Evolutionary conservation across 2,888 invertebrate species (phyloP), one percentile per base, ranked within the genome.

Genomic region (Lasioglossum marginatum): DNA sequence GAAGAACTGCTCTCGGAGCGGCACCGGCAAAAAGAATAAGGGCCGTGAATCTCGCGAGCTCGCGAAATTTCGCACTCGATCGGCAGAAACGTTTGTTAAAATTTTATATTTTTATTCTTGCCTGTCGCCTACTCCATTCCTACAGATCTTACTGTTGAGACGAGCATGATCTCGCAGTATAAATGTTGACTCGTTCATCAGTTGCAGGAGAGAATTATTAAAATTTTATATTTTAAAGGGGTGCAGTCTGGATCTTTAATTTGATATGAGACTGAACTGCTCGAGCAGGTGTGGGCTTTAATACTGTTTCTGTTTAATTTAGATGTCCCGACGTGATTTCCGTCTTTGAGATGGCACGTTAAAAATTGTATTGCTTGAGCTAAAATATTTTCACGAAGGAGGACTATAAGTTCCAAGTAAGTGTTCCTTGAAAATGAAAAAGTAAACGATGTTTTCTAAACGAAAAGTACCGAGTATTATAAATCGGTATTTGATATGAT

Each of bases 1-100:
- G 70, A 31, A 68, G 71, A 81, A 48, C 70, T 71, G 75, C 57
- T 71, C 48, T 37, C 23, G 52, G 43, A 23, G 37, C 52, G n/a
- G 40, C 12, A 52, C n/a, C 6, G 10, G 19, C 2, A 37, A 34
- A 66, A 57, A 37, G 45, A 43, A 70, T 40, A 14, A 77, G 70
- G 37, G 14, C 27, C 34, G 77, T 31, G 52, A 63, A 72, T 48
- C 48, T 45, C n/a, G 40, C 70, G 40, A 70, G n/a, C n/a, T 40
- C 23, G 40, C 40, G 37, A 40, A 40, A 40, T 70, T 40, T 70
- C 19, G 34, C 23, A 37, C 23, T 68, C 68, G 68, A 23, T 68
- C 19, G 10, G 10, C 68, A 6, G 12, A 4, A 23, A 68, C 23
- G 37, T 37, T 37, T 23, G 37, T 34, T 68, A 23, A 70, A 70